phyloP scores from a whole-genome alignment of 2,113 vertebrate species.

The Panurus biarmicus region DNA sequence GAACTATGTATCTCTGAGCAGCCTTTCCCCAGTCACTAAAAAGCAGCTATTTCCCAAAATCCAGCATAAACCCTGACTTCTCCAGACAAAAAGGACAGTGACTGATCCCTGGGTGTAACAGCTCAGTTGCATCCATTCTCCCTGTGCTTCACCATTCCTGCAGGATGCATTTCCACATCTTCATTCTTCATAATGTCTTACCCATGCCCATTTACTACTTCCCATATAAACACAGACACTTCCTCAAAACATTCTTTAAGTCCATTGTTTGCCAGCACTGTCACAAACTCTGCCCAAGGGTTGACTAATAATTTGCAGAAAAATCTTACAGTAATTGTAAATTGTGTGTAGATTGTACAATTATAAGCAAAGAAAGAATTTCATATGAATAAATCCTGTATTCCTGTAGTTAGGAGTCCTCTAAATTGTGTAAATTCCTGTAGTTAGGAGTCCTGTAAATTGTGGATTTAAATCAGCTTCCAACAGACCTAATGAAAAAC shows the following conservation, averaged over 20 bases:
- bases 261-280: not conserved
- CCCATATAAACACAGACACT: not conserved
- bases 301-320: not conserved
- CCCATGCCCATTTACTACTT: not conserved
- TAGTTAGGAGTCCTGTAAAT: not conserved
- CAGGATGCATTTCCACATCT: not conserved
- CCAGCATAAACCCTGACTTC: not conserved
- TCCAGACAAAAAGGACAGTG: not conserved
- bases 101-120: not conserved
- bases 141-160: not conserved
- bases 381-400: not conserved
- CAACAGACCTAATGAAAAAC: not conserved
- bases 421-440: not conserved
- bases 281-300: not conserved
- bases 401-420: not conserved
- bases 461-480: not conserved
- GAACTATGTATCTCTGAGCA: rapidly evolving
- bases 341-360: not conserved
- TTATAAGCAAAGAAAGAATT: not conserved
- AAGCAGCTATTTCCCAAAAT: not conserved
- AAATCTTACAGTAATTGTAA: not conserved
- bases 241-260: not conserved
- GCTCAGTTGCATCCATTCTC: not conserved
- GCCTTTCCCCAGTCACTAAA: not conserved
- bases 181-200: not conserved